Base-by-base conservation (phyloP, 2,113 vertebrate species). In the Struthio camelus region DNA sequence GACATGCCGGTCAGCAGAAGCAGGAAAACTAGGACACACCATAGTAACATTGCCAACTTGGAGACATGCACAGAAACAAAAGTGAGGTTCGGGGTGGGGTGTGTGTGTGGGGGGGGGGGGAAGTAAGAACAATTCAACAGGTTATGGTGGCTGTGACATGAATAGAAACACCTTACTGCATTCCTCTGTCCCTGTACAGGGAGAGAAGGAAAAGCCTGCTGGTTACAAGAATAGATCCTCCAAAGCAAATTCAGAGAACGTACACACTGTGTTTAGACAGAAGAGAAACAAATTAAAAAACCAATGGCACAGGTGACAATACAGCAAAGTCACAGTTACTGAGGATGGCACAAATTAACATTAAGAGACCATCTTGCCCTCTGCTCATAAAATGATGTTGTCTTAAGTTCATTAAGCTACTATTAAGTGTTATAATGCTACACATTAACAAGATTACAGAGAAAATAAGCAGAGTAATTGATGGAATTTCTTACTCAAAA, bases 321-420 rank as follows among this genome's bases (percentile, higher is more conserved):
- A 85, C 14, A 89, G 40, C 36, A 90, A 53, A 27, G 75, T n/a
- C 24, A 54, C 40, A 59, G 73, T 70, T 89, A 69, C 64, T 42
- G 51, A 85, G 42, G 18, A 69, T 44, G n/a, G 48, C 73, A 76
- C 34, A 87, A 83, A 87, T 28, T 76, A 90, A 90, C 65, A 36
- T 12, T 58, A 66, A 87, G 40, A 81, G 40, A 40, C 46, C 54
- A 82, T 54, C 71, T 87, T 66, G 79, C 16, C 50, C 73, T 73
- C 48, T 77, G 36, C 58, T 91, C 53, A 82, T 85, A 77, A 89
- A 96, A 66, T n/a, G 72, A 89, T 17, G 28, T 4, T 53, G 80
- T 85, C 65, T 96, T 59, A 88, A 90, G 96, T 92, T 96, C 89
- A 94, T 94, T 94, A 91, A 82, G 73, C 73, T 89, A 73, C 84